Conservation (phyloP, 2,888 invertebrate genomes). For the Agrenia bidenticulata region DNA sequence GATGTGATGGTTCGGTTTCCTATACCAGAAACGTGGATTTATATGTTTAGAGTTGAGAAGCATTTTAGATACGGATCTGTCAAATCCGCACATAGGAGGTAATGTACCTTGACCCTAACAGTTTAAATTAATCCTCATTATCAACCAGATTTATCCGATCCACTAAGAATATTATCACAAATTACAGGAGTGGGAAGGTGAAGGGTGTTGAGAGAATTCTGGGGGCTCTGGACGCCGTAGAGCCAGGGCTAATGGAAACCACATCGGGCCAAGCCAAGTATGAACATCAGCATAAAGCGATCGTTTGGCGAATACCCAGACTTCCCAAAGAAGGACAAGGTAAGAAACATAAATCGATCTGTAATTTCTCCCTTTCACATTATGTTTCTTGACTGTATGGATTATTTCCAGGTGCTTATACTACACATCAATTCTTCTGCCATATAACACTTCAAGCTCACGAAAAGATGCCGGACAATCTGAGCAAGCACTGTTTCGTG, state of each 20-base stretch:
- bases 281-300: slow-evolving; percentile 94
- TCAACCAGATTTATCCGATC: no score
- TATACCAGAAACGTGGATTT: slow-evolving; percentile 99
- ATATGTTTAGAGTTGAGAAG: slow-evolving; percentile 96
- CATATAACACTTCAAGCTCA: slow-evolving; percentile 93
- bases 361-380: no score
- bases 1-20: slow-evolving; percentile 95
- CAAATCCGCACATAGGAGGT: slow-evolving; percentile 81
- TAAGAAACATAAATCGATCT: slow-evolving; percentile 57
- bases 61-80: slow-evolving; percentile 97
- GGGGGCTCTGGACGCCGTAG: slow-evolving; percentile 85
- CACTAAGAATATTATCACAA: no score
- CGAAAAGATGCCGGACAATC: slow-evolving; percentile 92
- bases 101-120: no score
- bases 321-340: slow-evolving; percentile 99
- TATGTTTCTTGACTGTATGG: no score
- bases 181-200: slow-evolving; percentile 74
- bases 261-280: slow-evolving; percentile 97
- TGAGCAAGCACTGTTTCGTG: slow-evolving; percentile 83
- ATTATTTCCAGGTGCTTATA: slow-evolving; percentile 79
- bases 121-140: no score
- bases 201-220: slow-evolving; percentile 89
- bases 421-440: slow-evolving; percentile 92
- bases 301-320: slow-evolving; percentile 97
- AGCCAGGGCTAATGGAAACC: slow-evolving; percentile 90